Base-by-base conservation (phyloP, 2,888 invertebrate species). In the Ectemnius lituratus region DNA sequence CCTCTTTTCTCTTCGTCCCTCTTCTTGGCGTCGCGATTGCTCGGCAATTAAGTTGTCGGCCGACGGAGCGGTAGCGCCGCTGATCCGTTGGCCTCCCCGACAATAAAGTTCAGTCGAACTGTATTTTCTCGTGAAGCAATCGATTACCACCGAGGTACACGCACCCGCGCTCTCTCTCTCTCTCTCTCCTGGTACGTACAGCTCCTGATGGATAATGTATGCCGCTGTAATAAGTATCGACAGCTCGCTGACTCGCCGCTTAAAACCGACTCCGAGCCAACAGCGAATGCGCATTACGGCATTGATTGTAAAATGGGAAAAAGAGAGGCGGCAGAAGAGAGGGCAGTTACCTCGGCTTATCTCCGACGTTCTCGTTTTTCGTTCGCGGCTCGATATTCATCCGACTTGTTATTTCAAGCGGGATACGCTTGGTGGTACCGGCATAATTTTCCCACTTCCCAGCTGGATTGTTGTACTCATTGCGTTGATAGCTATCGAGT, bases 201-300 rank as follows among this genome's bases (percentile, higher is more conserved):
- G 16, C 16, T 4, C 52, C 5, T 52, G 52, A 52, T 52, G 52
- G 52, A 52, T 52, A 62, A 61, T 37, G 37, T 37, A 14, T 37
- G 28, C n/a, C n/a, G 14, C 8, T 16, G 23, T 66, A 66, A 58
- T 59, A n/a, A 45, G 45, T 66, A 59, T 66, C 18, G 58, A 45
- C 59, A 47, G 46, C 20, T 49, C 47, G 52, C n/a, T 20, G 52
- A 4, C 16, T 16, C 52, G 52, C 52, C 52, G n/a, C 52, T 37
- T 37, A 52, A 52, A 52, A 52, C 2, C 13, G 52, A 52, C 16
- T 52, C n/a, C 52, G 16, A 6, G 14, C 52, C 16, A 16, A 52
- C 13, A n/a, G 64, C 27, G 52, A 5, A 14, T 14, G n/a, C 5
- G n/a, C 14, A 14, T 52, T 52, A 52, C n/a, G 13, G 52, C 14